Base-by-base conservation (phyloP, 2,888 invertebrate species). In the Leucozona laternaria region DNA sequence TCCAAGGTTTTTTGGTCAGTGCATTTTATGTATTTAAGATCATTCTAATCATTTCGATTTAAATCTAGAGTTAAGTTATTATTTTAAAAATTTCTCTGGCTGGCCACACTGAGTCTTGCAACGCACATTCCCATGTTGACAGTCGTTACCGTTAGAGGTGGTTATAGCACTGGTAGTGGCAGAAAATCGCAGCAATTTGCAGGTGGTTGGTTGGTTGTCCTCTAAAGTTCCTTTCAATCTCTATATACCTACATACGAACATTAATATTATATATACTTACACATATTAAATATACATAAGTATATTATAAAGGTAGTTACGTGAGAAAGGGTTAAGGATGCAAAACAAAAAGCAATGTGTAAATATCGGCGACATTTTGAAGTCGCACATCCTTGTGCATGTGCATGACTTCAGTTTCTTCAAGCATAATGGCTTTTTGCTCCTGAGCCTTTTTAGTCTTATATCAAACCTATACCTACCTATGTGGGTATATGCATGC, bases 281-380 rank as follows among this genome's bases (percentile, higher is more conserved):
- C 20, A 58, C 13, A 37, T 55, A 55, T 55, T 28, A n/a, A 28
- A 53, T 53, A 53, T 48, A 11, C 2, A 48, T 20, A 11, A 4
- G 20, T n/a, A 15, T 25, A 53, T 10, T 6, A 15, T 37, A 37
- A 13, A 13, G 34, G 31, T 20, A 15, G 11, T 2, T 55, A 57
- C 34, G 57, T 40, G 34, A 60, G 34, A 60, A 37, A 79, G 68
- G 83, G 71, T 71, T 57, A 80, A 76, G 79, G 64, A 73, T 73
- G 79, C 73, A 73, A 79, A 68, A 83, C 62, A 83, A 76, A 84
- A 79, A 64, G 62, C 70, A 53, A 84, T 76, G 80, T 84, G 80
- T 80, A 84, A 80, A 84, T 84, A 84, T 84, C 84, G 84, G 84
- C 76, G 84, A 84, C 76, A 84, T 84, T 76, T 71, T 80, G 73